Conservation (phyloP, 2,113 vertebrate genomes). For the Pachypanchax playfairii region DNA sequence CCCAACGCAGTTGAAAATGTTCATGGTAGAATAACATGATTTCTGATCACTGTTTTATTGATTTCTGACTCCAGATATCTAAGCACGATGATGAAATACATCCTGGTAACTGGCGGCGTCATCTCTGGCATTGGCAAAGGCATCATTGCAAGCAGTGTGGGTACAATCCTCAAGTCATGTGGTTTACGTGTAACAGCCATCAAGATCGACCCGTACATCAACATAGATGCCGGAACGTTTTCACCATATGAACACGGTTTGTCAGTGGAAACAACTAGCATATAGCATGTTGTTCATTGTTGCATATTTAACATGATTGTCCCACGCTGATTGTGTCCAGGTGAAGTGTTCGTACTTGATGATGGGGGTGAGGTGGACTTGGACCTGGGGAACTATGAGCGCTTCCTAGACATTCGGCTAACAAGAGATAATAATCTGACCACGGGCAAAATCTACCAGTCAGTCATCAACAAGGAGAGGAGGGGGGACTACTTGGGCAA, state of each 20-base stretch:
- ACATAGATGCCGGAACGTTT: conserved; percentile 96
- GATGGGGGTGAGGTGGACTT: conserved; percentile 97
- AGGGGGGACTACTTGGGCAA: conserved; percentile 96
- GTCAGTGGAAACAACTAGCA: conserved; percentile 1
- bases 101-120: conserved; percentile 96
- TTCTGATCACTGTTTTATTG: too few relatives aligned
- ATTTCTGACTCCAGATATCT: conserved; percentile 15
- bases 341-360: conserved; percentile 95
- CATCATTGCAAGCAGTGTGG: conserved; percentile 97
- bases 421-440: conserved; percentile 97
- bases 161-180: conserved; percentile 95
- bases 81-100: conserved; percentile 90
- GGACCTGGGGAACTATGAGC: conserved; percentile 96
- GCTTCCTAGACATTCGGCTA: conserved; percentile 95
- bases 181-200: conserved; percentile 94
- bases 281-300: background rate
- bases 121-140: conserved; percentile 98
- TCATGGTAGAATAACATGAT: too few relatives aligned
- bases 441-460: conserved; percentile 98
- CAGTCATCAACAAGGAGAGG: conserved; percentile 96
- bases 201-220: conserved; percentile 98
- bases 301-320: background rate
- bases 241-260: conserved; percentile 96
- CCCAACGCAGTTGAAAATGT: too few relatives aligned
- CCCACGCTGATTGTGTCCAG: conserved; percentile 60